These are phyloP conservation scores for Lucinisca nassula DNA, from an alignment of 2,888 invertebrate genomes.

Conservation along the genomic window DNA sequence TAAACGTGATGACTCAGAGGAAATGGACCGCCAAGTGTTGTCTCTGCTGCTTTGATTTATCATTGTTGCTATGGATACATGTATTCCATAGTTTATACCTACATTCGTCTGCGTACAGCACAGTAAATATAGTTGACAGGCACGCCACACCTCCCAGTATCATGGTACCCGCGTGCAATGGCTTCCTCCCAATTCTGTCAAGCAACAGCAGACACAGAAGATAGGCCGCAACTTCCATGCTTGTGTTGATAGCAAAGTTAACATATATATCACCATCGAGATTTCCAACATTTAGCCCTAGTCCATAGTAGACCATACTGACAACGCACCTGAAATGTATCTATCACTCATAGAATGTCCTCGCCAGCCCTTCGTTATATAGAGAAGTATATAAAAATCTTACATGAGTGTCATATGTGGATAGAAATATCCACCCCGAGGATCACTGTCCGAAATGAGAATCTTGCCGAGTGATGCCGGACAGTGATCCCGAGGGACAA, in stretches of 20 bases:
- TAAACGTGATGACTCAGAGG: no score
- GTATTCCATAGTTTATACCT: conserved; percentile 3
- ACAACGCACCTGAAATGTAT: conserved; percentile 79
- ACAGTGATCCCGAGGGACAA: no score
- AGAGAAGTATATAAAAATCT: no score
- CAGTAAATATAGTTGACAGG: conserved; percentile 21
- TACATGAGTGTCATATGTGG: no score
- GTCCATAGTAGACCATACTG: conserved; percentile 82
- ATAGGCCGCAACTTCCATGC: conserved; percentile 79
- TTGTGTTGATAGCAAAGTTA: conserved; percentile 79
- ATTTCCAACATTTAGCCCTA: conserved; percentile 79
- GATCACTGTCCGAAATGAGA: no score
- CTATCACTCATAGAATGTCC: no score
- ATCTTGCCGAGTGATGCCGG: no score
- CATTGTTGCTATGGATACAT: no score
- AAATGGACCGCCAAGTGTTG: no score
- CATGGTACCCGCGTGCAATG: conserved; percentile 72
- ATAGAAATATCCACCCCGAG: no score
- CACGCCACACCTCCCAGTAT: conserved; percentile 75
- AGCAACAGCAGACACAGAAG: conserved; percentile 75
- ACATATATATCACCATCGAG: conserved; percentile 81
- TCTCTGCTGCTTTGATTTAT: no score
- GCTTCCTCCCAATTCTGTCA: conserved; percentile 77
- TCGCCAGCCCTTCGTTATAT: no score
- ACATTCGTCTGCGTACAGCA: conserved; percentile 48